Percentiles rank a stretch among this genome's conserved stretches.
These are phyloP conservation scores for Camponotus floridanus DNA, from an alignment of 1,140 invertebrate species.

Conservation along the genomic window DNA sequence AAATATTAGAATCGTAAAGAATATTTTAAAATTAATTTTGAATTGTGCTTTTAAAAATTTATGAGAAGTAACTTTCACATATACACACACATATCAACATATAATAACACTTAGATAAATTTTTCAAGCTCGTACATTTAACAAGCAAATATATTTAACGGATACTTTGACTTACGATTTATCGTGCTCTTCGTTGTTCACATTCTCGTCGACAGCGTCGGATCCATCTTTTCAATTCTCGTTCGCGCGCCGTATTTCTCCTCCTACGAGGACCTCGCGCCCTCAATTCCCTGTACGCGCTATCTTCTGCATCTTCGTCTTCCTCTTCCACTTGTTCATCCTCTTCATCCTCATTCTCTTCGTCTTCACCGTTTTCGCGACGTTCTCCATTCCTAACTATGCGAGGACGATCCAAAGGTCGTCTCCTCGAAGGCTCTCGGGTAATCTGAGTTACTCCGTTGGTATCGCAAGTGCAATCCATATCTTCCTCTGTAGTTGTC, in stretches of 20 bases:
- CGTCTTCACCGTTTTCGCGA: not conserved
- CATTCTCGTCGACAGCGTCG: constrained; percentile 67
- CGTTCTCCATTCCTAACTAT: not conserved
- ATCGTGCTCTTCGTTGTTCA: constrained; percentile 20
- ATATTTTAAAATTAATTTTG: not conserved
- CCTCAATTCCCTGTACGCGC: not conserved
- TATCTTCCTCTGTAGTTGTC: not conserved
- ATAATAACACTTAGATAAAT: not conserved
- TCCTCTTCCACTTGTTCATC: not conserved
- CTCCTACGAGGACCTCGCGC: not conserved
- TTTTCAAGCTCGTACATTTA: not conserved
- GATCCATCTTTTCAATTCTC: constrained; percentile 74
- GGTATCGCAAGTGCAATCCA: constrained; percentile 5
- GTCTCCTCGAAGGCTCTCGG: not conserved
- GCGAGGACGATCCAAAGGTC: not conserved
- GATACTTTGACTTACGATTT: not conserved
- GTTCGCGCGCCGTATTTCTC: not conserved
- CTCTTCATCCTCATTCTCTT: not conserved
- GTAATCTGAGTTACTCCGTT: too few species aligned
- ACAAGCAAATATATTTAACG: not conserved
- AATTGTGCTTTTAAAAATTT: not conserved
- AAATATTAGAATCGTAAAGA: not conserved
- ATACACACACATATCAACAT: not conserved
- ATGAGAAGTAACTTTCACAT: not conserved
- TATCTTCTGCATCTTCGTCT: constrained; percentile 1